Conservation (phyloP, 2,797 vertebrate genomes). For the Scarus forsteni region DNA sequence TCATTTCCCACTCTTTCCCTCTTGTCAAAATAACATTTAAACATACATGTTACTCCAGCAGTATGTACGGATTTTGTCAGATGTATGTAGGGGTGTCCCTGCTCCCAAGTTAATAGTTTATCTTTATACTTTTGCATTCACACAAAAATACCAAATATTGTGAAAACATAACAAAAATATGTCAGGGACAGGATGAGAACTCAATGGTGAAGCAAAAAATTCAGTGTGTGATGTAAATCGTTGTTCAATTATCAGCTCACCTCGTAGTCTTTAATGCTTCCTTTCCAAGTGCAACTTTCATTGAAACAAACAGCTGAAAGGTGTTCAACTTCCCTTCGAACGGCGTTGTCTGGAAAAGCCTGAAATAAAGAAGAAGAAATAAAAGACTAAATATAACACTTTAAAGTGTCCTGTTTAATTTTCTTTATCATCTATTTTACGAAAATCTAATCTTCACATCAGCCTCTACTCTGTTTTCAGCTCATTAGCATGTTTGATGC, state of each 20-base stretch:
- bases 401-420: not conserved
- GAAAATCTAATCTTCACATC: not conserved
- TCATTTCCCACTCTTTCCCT: too few relatives aligned
- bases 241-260: slow-evolving; percentile 68
- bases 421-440: slow-evolving; percentile 18
- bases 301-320: slow-evolving; percentile 91
- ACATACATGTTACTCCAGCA: too few relatives aligned
- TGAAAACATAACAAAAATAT: too few relatives aligned
- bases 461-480: not conserved
- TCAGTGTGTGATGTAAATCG: not conserved
- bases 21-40: too few relatives aligned
- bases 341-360: slow-evolving; percentile 98
- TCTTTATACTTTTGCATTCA: too few relatives aligned
- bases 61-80: too few relatives aligned
- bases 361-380: slow-evolving; percentile 54
- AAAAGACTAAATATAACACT: not conserved
- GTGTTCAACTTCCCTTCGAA: slow-evolving; percentile 95
- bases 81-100: too few relatives aligned
- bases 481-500: not conserved
- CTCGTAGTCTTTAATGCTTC: slow-evolving; percentile 96
- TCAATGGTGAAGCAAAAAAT: not conserved
- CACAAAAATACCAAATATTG: too few relatives aligned
- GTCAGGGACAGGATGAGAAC: too few relatives aligned
- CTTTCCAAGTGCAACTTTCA: slow-evolving; percentile 92
- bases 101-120: too few relatives aligned